These are phyloP conservation scores for Cynopterus sphinx DNA, from an alignment of 2,797 vertebrate species.

Conservation along the genomic window DNA sequence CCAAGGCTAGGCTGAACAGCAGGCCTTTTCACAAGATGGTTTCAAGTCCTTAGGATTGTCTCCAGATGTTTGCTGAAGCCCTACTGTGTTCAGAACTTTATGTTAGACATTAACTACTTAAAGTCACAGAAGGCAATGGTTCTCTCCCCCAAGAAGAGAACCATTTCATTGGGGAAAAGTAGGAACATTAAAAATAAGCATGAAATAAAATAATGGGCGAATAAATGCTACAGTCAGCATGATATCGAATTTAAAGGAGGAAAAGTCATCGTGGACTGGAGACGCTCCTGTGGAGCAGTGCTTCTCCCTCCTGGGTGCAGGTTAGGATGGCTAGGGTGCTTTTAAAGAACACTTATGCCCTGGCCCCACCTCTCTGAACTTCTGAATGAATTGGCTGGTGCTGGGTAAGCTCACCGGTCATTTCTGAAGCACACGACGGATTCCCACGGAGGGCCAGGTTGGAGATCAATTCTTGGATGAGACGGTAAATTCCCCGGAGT, in stretches of 20 bases:
- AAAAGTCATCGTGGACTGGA: not conserved
- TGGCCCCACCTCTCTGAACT: not conserved
- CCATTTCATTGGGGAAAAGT: not conserved
- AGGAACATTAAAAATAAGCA: constrained; percentile 25
- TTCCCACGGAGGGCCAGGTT: not conserved
- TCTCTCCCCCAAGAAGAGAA: not conserved
- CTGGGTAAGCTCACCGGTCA: not conserved
- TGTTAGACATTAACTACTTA: not conserved
- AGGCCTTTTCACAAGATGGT: not conserved
- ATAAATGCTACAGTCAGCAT: not conserved
- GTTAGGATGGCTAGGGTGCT: not conserved
- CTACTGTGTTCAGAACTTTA: not conserved
- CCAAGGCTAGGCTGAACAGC: not conserved
- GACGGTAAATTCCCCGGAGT: not conserved
- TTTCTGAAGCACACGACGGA: not conserved
- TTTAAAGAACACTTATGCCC: not conserved
- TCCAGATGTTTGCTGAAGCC: not conserved
- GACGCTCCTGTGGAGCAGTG: too few relatives aligned
- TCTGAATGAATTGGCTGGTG: not conserved
- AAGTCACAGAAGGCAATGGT: not conserved
- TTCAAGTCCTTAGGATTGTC: not conserved
- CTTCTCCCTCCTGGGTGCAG: not conserved
- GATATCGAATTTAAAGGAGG: not conserved
- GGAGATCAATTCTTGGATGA: not conserved
- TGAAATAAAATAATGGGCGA: not conserved